phyloP scores from a whole-genome alignment of 2,113 vertebrate genomes.

The Lamprotornis superbus region DNA sequence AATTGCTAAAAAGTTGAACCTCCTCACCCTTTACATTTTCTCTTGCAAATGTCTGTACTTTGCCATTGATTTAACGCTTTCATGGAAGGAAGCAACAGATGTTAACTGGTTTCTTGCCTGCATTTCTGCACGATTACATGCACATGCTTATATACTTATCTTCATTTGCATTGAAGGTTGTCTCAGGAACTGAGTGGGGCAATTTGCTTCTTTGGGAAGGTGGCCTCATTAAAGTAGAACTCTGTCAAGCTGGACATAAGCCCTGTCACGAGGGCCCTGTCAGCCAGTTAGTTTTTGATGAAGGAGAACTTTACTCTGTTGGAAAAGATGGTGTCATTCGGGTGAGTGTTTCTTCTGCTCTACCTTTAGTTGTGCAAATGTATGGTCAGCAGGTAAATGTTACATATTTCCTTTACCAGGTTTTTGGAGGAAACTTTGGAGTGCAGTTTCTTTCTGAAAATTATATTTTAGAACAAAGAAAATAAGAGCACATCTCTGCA shows the following conservation, averaged over 20 bases:
- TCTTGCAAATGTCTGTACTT: not conserved
- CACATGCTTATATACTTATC: not conserved
- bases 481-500: not conserved
- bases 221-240: constrained; percentile 87
- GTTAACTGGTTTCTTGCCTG: not conserved
- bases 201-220: constrained; percentile 94
- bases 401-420: accelerated
- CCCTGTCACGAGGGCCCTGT: constrained; percentile 83
- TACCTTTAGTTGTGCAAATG: not conserved
- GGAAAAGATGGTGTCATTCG: constrained; percentile 87
- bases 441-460: not conserved
- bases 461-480: not conserved
- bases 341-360: constrained; percentile 71
- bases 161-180: constrained; percentile 75
- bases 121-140: not conserved
- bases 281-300: constrained; percentile 85
- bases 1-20: not conserved
- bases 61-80: not conserved
- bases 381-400: not conserved
- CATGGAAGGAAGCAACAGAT: not conserved
- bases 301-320: constrained; percentile 86
- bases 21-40: not conserved
- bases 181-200: constrained; percentile 94
- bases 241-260: constrained; percentile 73
- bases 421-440: not conserved